Evolutionary conservation across 2,888 invertebrate genomes (phyloP).

Genomic region (Mythimna lalbum): DNA sequence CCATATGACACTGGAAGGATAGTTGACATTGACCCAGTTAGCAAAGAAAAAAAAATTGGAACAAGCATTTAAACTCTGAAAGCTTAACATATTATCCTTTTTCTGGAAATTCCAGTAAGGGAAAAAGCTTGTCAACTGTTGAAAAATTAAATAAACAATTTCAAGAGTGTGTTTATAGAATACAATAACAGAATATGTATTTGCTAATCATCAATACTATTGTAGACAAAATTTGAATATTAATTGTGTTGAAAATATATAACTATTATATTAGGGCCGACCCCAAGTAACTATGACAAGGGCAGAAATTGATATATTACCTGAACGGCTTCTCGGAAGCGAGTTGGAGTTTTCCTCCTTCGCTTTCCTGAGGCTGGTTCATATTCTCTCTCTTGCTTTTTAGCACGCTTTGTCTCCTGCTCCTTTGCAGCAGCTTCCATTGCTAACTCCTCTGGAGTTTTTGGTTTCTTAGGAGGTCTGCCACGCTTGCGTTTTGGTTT

Average conservation of each 20-base stretch:
- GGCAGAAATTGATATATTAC: slow-evolving; percentile 68
- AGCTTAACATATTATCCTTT: no score
- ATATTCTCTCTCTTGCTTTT: slow-evolving; percentile 71
- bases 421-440: slow-evolving; percentile 72
- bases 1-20: no score
- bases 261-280: slow-evolving; percentile 39
- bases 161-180: background rate
- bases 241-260: background rate
- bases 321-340: slow-evolving; percentile 91
- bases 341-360: slow-evolving; percentile 92
- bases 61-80: no score
- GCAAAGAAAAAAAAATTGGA: no score
- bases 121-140: no score
- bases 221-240: background rate
- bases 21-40: no score
- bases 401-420: slow-evolving; percentile 64
- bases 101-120: no score
- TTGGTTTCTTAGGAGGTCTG: slow-evolving; percentile 92
- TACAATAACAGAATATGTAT: background rate
- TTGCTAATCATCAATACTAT: background rate
- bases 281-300: no score
- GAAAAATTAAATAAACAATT: background rate
- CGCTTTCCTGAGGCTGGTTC: slow-evolving; percentile 89
- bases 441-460: slow-evolving; percentile 80
- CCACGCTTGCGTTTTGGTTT: slow-evolving; percentile 93